phyloP scores from a whole-genome alignment of 2,113 vertebrate species.

The Pachycephala philippinensis region DNA sequence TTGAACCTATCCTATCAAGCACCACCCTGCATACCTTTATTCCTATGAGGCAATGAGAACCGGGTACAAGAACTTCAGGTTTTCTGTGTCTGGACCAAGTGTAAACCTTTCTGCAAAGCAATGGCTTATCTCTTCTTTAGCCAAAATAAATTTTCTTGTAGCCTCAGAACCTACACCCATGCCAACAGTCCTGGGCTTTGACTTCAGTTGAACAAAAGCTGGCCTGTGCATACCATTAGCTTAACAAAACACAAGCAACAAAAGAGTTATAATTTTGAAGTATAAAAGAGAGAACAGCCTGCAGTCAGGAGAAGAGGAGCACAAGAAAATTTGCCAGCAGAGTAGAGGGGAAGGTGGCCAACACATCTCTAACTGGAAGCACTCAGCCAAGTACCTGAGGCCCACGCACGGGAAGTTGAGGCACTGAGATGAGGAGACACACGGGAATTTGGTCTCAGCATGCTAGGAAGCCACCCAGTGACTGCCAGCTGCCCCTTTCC shows the following conservation, averaged over 20 bases:
- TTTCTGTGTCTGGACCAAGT: not conserved
- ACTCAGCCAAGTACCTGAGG: not conserved
- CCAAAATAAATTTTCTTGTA: not conserved
- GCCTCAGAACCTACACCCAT: not conserved
- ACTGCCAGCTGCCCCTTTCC: not conserved
- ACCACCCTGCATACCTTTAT: not conserved
- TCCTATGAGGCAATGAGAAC: not conserved
- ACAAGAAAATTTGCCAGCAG: not conserved
- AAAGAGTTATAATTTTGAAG: not conserved
- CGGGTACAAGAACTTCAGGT: not conserved
- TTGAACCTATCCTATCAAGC: not conserved
- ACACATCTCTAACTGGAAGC: not conserved
- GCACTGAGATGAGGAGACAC: not conserved
- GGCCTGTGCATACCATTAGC: not conserved
- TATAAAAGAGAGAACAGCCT: not conserved
- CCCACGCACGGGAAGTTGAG: not conserved
- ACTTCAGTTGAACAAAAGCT: not conserved
- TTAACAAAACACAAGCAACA: not conserved
- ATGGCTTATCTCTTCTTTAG: not conserved
- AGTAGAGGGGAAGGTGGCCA: not conserved
- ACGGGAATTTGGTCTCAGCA: not conserved
- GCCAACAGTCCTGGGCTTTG: not conserved
- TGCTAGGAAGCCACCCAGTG: not conserved
- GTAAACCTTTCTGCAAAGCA: not conserved
- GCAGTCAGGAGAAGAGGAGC: not conserved